Evolutionary conservation across 2,113 vertebrate species (phyloP).

Genomic region (Oxyura jamaicensis): DNA sequence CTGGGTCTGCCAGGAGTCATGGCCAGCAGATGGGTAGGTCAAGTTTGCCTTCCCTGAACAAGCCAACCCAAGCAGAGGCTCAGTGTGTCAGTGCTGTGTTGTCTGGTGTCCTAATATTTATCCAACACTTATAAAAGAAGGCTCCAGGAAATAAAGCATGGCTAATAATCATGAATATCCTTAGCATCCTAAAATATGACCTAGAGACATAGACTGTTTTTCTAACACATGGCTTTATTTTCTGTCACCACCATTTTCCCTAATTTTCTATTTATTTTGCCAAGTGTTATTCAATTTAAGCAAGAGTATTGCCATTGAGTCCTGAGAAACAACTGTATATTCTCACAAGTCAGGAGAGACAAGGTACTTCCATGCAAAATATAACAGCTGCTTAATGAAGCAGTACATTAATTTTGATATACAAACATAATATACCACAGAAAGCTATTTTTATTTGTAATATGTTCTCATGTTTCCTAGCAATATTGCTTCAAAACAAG

Average conservation of each 20-base stretch:
- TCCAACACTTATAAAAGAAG: accelerated
- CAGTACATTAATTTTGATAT: not conserved
- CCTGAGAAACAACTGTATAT: not conserved
- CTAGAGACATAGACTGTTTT: not conserved
- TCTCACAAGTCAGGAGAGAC: not conserved
- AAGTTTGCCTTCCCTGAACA: not conserved
- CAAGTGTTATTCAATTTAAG: not conserved
- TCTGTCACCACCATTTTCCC: not conserved
- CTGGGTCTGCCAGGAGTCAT: not conserved
- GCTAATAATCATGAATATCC: not conserved
- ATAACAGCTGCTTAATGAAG: not conserved
- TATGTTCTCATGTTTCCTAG: not conserved
- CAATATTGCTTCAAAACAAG: not conserved
- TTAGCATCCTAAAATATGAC: not conserved
- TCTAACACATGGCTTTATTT: not conserved
- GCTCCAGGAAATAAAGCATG: not conserved
- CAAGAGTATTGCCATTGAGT: not conserved
- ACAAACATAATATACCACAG: not conserved
- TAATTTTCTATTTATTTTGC: not conserved
- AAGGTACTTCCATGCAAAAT: not conserved
- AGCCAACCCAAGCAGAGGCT: not conserved
- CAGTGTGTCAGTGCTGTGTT: not conserved
- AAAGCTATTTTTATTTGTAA: not conserved
- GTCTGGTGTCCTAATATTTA: not conserved
- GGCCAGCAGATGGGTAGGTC: accelerated